Evolutionary conservation across 2,888 invertebrate genomes (phyloP).

Genomic region (Omphaloscelis lunosa): DNA sequence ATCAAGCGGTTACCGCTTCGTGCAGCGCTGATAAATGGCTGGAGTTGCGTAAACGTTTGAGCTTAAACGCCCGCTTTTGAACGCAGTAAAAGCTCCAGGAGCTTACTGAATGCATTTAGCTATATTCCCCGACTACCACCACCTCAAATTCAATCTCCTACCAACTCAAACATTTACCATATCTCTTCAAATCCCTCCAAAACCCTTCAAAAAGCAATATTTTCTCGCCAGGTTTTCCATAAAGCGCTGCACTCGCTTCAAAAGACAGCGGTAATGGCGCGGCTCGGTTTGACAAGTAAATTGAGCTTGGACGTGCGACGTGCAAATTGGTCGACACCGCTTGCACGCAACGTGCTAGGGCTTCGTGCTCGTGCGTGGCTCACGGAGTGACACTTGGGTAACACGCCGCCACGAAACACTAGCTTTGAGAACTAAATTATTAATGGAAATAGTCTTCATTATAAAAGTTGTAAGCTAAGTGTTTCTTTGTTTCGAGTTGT

Average conservation of each 20-base stretch:
- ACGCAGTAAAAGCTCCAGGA: background rate
- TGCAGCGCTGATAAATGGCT: conserved; percentile 34
- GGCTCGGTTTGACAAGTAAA: conserved; percentile 85
- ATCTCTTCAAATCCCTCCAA: background rate
- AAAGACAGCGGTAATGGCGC: conserved; percentile 69
- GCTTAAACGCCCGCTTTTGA: background rate
- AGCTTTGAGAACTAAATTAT: conserved; percentile 63
- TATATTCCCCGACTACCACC: background rate
- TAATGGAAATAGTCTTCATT: conserved; percentile 57
- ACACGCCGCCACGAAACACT: conserved; percentile 62
- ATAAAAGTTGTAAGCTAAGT: conserved; percentile 31
- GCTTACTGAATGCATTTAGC: background rate
- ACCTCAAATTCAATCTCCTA: background rate
- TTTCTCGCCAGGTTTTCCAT: conserved; percentile 23
- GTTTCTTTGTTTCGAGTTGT: conserved; percentile 43
- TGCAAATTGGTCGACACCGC: conserved; percentile 84
- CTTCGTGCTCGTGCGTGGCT: conserved; percentile 66
- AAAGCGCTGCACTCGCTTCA: conserved; percentile 65
- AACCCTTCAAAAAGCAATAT: conserved; percentile 6
- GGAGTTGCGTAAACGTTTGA: conserved; percentile 3
- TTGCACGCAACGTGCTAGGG: conserved; percentile 66
- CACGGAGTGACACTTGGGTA: conserved; percentile 73
- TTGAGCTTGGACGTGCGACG: conserved; percentile 84
- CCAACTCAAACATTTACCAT: background rate
- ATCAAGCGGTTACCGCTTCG: conserved; percentile 63